Base-by-base conservation (phyloP, 2,888 invertebrate genomes). In the Xylota segnis region DNA sequence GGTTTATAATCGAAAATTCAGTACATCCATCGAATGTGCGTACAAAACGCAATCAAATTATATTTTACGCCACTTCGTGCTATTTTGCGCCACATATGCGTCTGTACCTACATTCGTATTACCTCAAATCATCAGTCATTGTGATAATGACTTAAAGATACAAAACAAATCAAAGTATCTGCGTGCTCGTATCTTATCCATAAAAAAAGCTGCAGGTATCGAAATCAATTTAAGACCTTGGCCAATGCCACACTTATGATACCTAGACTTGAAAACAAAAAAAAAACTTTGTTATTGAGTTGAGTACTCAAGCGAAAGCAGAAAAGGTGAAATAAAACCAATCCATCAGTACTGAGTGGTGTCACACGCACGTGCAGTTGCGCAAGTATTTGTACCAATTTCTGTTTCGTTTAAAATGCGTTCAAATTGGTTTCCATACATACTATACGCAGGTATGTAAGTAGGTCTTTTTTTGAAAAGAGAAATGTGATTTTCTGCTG, bases 351-450 rank as follows among this genome's bases (percentile, higher is more conserved):
- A 54, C 16, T 12, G 27, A 61, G 59, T 59, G 76, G 66, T 68
- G 68, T 52, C 68, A 52, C 10, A 77, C 77, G 52, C 77, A 77
- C 77, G 70, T 77, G 77, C 61, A 76, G 37, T 76, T 71, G 58
- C 58, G 59, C 77, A 47, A 70, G 56, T 52, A n/a, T 61, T 68
- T 76, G 43, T 43, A 58, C 29, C 43, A 71, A 58, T 71, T 68
- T 58, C 16, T 34, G 34, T 75, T 66, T 58, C 45, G 32, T 47
- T 45, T 47, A 56, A 63, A 34, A 58, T 58, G 75, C 65, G 65
- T 75, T 65, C 50, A 54, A 56, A 45, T 63, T 12, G 18, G 10
- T 29, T 63, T 61, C 14, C 40, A 9, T 12, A 29, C 59, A 32
- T 32, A n/a, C n/a, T n/a, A n/a, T n/a, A n/a, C n/a, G n/a, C n/a